Evolutionary conservation across 2,888 invertebrate species (phyloP).

Genomic region (Ashinkailepas kermadecensis): DNA sequence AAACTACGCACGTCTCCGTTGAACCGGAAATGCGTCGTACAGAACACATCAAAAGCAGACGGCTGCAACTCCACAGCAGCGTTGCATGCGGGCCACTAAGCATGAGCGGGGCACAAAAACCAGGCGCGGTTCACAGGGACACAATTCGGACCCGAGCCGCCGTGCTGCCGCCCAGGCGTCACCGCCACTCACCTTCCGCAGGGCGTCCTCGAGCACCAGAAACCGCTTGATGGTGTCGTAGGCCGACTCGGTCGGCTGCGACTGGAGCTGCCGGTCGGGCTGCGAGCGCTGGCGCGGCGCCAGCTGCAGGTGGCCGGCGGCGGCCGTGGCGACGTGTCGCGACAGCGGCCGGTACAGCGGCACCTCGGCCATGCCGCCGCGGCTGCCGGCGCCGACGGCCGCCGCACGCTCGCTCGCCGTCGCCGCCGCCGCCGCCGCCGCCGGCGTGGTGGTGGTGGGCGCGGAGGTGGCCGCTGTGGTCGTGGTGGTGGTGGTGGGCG

Average conservation of each 20-base stretch:
- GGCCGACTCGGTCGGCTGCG: slow-evolving; percentile 46
- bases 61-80: too few species aligned
- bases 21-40: too few species aligned
- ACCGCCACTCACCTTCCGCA: slow-evolving; percentile 50
- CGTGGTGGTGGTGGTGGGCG: neutral
- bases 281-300: neutral
- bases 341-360: slow-evolving; percentile 54
- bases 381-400: slow-evolving; percentile 36
- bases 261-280: slow-evolving; percentile 50
- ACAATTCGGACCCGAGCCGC: too few species aligned
- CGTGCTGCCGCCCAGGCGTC: too few species aligned
- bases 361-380: slow-evolving; percentile 57
- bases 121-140: too few species aligned
- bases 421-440: too few species aligned
- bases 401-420: neutral
- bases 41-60: too few species aligned
- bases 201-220: slow-evolving; percentile 49
- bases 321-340: slow-evolving; percentile 48
- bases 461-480: neutral
- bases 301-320: slow-evolving; percentile 40
- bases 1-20: too few species aligned
- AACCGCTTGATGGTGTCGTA: slow-evolving; percentile 53
- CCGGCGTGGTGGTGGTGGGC: neutral
- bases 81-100: too few species aligned
- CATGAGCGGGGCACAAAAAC: too few species aligned